These are phyloP conservation scores for Arctopsyche grandis DNA, from an alignment of 1,140 invertebrate genomes.

Conservation along the genomic window DNA sequence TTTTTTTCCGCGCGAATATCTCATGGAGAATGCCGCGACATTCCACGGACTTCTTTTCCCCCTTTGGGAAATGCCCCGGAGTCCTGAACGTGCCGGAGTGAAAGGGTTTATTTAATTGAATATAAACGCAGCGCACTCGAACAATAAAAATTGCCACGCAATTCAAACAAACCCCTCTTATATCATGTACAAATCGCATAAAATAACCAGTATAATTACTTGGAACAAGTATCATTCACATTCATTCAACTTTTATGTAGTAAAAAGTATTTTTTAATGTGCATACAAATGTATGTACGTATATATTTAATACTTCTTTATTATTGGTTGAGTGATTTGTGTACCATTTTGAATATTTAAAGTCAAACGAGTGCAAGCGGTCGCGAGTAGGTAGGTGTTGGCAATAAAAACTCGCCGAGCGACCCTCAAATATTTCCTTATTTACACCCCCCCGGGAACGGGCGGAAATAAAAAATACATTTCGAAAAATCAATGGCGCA, in stretches of 20 bases:
- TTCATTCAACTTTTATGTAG: no score
- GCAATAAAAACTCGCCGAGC: constrained; percentile 1
- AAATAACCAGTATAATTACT: no score
- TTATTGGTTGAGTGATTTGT: no score
- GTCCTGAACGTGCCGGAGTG: constrained; percentile 29
- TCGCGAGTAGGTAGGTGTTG: not conserved
- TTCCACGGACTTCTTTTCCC: constrained; percentile 38
- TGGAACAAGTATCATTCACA: no score
- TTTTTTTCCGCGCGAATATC: constrained; percentile 41
- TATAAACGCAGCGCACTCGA: not conserved
- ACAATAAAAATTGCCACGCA: not conserved
- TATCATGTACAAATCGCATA: no score
- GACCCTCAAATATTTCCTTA: constrained; percentile 40
- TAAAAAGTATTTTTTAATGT: no score
- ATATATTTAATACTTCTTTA: no score
- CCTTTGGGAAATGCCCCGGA: constrained; percentile 10
- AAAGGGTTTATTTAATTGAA: constrained; percentile 51
- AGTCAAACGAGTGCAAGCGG: not conserved
- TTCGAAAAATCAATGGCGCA: constrained; percentile 52
- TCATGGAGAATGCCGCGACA: constrained; percentile 36
- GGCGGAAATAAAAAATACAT: constrained; percentile 48
- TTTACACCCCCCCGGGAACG: constrained; percentile 31
- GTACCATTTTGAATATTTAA: not conserved
- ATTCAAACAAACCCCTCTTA: not conserved
- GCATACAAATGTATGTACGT: no score